Evolutionary conservation across 2,113 vertebrate species (phyloP).

Genomic region (Castor canadensis): DNA sequence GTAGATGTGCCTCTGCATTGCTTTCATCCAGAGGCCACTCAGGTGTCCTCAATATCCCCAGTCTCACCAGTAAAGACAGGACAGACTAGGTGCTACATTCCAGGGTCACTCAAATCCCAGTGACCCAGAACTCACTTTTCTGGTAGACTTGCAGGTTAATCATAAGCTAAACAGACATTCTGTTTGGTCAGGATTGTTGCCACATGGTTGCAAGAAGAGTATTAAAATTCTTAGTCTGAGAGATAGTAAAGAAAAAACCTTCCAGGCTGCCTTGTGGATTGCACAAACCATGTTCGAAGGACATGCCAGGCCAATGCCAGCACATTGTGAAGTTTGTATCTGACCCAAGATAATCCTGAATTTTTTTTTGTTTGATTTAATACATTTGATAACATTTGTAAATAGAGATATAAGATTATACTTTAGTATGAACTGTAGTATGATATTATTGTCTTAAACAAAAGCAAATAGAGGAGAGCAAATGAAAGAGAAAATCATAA

Average conservation of each 20-base stretch:
- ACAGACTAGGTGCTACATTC: background rate
- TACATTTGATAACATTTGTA: constrained; percentile 45
- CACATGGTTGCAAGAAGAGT: background rate
- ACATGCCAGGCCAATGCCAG: background rate
- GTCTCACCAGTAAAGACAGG: background rate
- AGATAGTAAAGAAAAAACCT: background rate
- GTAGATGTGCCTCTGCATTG: background rate
- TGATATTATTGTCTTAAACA: constrained; percentile 46
- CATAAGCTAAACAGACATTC: background rate
- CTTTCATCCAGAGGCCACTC: background rate
- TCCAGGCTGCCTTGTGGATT: background rate
- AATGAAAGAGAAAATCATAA: constrained; percentile 46
- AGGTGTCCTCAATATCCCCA: background rate
- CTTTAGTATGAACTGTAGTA: too few relatives aligned
- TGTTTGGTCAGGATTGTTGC: background rate
- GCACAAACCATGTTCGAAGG: background rate
- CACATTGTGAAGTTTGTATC: background rate
- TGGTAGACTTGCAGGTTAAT: background rate
- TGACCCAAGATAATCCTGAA: constrained; percentile 4
- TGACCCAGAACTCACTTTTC: background rate
- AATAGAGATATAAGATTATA: constrained; percentile 10
- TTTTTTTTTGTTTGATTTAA: constrained; percentile 29
- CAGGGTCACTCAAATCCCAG: background rate
- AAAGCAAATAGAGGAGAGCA: constrained; percentile 6
- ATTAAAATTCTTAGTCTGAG: background rate